Percentiles rank a stretch among this genome's conserved stretches.
Evolutionary conservation across 1,140 invertebrate genomes (phyloP).

Genomic region (Drosophila equinoxialis): DNA sequence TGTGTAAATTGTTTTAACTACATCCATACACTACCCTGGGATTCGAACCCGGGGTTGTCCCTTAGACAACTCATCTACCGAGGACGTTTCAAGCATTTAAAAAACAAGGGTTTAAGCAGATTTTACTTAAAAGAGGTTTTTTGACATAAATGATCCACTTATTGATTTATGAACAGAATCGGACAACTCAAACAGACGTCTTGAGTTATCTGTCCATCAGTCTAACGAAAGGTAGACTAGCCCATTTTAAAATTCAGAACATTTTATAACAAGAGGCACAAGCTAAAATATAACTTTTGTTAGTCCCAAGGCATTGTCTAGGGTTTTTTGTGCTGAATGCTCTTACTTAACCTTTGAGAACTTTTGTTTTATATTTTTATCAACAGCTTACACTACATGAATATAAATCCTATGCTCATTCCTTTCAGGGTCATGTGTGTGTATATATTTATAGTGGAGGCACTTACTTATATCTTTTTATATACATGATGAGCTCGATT

Average conservation of each 20-base stretch:
- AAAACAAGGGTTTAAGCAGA: too few species aligned
- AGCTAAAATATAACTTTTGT: neutral
- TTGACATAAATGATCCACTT: too few species aligned
- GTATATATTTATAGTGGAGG: conserved; percentile 54
- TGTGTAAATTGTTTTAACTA: too few species aligned
- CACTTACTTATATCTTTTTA: conserved; percentile 52
- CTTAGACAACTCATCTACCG: too few species aligned
- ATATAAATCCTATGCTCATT: conserved; percentile 60
- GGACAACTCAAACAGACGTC: too few species aligned
- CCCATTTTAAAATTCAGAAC: neutral
- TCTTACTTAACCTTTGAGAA: conserved; percentile 32
- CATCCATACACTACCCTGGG: too few species aligned
- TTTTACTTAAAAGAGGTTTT: too few species aligned
- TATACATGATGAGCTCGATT: conserved; percentile 69
- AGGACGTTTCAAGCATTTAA: too few species aligned
- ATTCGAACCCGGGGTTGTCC: too few species aligned
- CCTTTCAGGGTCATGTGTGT: conserved; percentile 33
- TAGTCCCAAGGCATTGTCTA: neutral
- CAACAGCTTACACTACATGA: conserved; percentile 41
- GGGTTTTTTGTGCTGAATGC: conserved; percentile 28
- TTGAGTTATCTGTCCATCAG: too few species aligned
- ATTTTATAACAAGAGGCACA: neutral
- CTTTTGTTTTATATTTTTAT: conserved; percentile 30
- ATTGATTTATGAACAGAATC: too few species aligned
- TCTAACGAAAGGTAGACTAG: too few species aligned